Conservation (phyloP, 2,888 invertebrate genomes). For the Caenorhabditis japonica region DNA sequence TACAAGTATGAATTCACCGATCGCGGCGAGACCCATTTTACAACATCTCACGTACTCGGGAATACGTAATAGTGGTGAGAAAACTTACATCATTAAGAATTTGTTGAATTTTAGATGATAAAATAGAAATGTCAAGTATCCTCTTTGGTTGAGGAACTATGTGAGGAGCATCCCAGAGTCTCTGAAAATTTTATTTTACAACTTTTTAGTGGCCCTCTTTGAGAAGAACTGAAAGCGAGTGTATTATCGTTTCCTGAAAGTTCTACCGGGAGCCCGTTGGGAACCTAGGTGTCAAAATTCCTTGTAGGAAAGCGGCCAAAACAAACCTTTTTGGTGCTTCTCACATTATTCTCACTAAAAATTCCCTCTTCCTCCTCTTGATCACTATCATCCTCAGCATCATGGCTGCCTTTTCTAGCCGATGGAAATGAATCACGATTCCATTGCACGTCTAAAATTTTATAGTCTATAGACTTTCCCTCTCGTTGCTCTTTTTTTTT, state of each 20-base stretch:
- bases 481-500: background rate
- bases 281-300: too few species aligned
- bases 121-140: conserved; percentile 26
- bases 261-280: too few species aligned
- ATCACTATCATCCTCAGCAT: conserved; percentile 2
- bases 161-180: too few species aligned
- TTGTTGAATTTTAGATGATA: conserved; percentile 20
- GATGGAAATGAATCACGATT: conserved; percentile 51
- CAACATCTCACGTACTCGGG: too few species aligned
- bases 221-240: too few species aligned
- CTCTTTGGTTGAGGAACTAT: conserved; percentile 27
- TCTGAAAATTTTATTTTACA: conserved; percentile 1
- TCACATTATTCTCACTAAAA: conserved; percentile 1
- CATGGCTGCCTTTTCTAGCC: conserved; percentile 2
- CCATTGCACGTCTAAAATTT: conserved; percentile 55
- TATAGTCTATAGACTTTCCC: background rate
- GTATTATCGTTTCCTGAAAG: too few species aligned
- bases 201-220: too few species aligned
- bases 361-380: conserved; percentile 7
- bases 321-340: background rate
- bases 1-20: too few species aligned
- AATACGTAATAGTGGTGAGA: too few species aligned
- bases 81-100: conserved; percentile 39
- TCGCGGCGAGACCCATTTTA: too few species aligned
- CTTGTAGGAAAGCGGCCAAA: too few species aligned